phyloP scores from a whole-genome alignment of 2,113 vertebrate genomes.

The Mobula hypostoma region DNA sequence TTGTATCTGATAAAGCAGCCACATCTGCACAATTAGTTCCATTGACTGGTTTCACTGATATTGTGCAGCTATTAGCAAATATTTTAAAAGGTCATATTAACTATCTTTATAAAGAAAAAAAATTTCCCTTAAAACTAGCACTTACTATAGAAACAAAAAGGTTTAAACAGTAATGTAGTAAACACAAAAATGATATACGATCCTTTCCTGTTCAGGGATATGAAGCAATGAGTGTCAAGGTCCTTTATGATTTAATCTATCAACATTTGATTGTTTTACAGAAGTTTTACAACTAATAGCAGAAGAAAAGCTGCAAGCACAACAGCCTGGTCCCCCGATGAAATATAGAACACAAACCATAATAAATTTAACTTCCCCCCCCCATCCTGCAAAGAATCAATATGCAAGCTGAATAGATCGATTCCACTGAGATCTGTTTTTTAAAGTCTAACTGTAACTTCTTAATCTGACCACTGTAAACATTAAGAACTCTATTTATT shows the following conservation, averaged over 20 bases:
- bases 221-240: not conserved
- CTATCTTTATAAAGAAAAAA: not conserved
- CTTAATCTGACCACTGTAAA: not conserved
- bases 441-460: not conserved
- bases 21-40: not conserved
- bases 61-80: not conserved
- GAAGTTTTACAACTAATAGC: not conserved
- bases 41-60: not conserved
- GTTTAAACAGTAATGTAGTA: not conserved
- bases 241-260: not conserved
- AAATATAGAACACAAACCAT: not conserved
- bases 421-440: not conserved
- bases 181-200: not conserved
- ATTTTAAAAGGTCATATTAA: not conserved
- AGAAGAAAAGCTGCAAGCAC: not conserved
- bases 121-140: not conserved
- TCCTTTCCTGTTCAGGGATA: not conserved
- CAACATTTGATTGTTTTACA: not conserved
- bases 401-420: not conserved
- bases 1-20: not conserved
- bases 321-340: not conserved
- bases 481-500: not conserved
- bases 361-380: not conserved
- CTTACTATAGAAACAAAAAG: not conserved
- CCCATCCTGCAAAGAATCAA: not conserved